Conservation (phyloP, 1,140 invertebrate genomes). For the Leptoteleia sp. region DNA sequence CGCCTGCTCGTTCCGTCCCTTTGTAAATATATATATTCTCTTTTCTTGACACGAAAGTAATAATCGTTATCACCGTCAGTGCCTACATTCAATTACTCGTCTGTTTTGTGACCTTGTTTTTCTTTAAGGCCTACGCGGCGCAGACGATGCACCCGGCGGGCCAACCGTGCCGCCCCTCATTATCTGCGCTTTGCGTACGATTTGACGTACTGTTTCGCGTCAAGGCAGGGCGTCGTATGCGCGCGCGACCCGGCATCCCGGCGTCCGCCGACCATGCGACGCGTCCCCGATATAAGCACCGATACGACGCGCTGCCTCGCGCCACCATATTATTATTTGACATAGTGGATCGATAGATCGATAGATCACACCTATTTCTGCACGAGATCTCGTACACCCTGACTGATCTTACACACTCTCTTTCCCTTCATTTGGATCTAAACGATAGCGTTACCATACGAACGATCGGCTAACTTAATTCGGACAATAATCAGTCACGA, state of each 20-base stretch:
- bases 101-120: conserved; percentile 55
- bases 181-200: conserved; percentile 26
- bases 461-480: too few relatives aligned
- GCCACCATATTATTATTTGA: conserved; percentile 56
- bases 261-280: background rate
- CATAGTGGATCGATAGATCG: conserved; percentile 66
- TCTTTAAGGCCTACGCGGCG: conserved; percentile 12
- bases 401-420: conserved; percentile 21
- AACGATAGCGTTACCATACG: background rate
- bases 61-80: conserved; percentile 56
- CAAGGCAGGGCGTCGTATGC: conserved; percentile 32
- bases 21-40: conserved; percentile 56
- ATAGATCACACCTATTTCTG: conserved; percentile 57
- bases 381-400: conserved; percentile 41
- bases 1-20: conserved; percentile 38
- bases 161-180: background rate
- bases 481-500: too few relatives aligned
- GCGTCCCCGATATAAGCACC: too few relatives aligned
- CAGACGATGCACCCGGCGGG: conserved; percentile 27
- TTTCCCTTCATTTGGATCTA: conserved; percentile 33
- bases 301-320: conserved; percentile 32
- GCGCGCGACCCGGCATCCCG: background rate
- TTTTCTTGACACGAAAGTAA: conserved; percentile 55
- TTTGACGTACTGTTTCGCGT: conserved; percentile 39
- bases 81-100: conserved; percentile 55